phyloP scores from a whole-genome alignment of 2,113 vertebrate species.

The Ploceus nigricollis region DNA sequence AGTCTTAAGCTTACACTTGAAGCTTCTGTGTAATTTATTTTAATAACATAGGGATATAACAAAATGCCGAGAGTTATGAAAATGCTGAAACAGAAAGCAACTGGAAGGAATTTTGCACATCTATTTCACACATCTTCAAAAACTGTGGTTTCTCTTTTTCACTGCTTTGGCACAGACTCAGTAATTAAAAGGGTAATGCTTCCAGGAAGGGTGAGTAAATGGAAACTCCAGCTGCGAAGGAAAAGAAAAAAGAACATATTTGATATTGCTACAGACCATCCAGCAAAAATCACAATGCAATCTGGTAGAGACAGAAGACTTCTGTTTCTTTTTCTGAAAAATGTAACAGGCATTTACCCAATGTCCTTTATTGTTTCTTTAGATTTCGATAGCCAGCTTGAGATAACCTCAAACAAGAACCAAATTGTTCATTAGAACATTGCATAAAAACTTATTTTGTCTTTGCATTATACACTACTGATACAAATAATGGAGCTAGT shows the following conservation, averaged over 20 bases:
- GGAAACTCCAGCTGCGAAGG: constrained; percentile 38
- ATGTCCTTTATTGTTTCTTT: constrained; percentile 44
- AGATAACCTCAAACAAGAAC: constrained; percentile 59
- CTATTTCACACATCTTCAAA: neutral
- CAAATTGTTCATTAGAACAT: constrained; percentile 49
- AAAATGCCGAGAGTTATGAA: neutral
- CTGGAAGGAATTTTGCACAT: neutral
- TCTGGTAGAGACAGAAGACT: constrained; percentile 48
- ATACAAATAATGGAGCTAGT: constrained; percentile 46
- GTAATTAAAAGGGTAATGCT: neutral
- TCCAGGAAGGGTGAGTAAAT: constrained; percentile 51
- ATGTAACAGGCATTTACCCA: neutral
- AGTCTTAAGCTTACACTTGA: neutral
- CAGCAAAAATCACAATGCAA: constrained; percentile 45
- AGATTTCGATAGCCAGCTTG: constrained; percentile 30
- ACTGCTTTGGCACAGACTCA: neutral
- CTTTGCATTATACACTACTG: neutral
- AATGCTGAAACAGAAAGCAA: neutral
- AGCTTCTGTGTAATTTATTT: neutral
- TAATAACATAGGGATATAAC: neutral
- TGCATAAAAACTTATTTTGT: constrained; percentile 59
- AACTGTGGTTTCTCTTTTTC: neutral
- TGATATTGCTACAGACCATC: constrained; percentile 1
- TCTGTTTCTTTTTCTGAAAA: constrained; percentile 56
- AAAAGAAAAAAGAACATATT: constrained; percentile 29